Evolutionary conservation across 2,113 vertebrate genomes (phyloP).

Genomic region (Cochlearius cochlearius): DNA sequence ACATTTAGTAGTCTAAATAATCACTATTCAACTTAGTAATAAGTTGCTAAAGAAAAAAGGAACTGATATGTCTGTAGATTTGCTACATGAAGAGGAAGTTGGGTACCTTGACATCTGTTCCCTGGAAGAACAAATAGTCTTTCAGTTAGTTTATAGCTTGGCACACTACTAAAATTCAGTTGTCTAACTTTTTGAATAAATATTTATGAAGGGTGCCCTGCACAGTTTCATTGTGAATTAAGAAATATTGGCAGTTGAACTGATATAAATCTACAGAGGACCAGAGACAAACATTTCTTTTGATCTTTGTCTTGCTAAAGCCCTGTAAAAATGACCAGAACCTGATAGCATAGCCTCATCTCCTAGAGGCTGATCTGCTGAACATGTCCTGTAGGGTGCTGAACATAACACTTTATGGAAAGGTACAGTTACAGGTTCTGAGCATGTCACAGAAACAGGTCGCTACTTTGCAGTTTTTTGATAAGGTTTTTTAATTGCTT

Average conservation of each 20-base stretch:
- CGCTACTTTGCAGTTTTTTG: background rate
- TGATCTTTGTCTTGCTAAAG: conserved; percentile 74
- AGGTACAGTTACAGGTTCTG: background rate
- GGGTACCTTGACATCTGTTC: conserved; percentile 36
- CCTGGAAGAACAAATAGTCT: conserved; percentile 60
- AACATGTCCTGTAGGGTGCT: background rate
- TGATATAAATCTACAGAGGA: conserved; percentile 73
- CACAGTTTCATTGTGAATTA: conserved; percentile 68
- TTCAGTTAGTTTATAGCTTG: conserved; percentile 64
- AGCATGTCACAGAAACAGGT: background rate
- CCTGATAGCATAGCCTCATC: conserved; percentile 62
- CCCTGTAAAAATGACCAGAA: conserved; percentile 72
- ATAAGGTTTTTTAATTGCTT: background rate
- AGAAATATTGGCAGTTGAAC: conserved; percentile 76
- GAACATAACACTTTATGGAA: background rate
- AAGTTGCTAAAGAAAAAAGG: background rate
- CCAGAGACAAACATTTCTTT: conserved; percentile 77
- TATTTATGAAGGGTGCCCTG: conserved; percentile 70
- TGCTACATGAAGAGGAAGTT: background rate
- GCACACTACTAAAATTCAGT: conserved; percentile 59
- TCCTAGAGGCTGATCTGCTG: conserved; percentile 36
- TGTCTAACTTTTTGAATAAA: conserved; percentile 64
- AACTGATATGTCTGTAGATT: background rate
- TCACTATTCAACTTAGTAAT: background rate
- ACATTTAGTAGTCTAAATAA: conserved; percentile 43